Evolutionary conservation across 2,888 invertebrate species (phyloP).

Genomic region (Pyrocoelia pectoralis): DNA sequence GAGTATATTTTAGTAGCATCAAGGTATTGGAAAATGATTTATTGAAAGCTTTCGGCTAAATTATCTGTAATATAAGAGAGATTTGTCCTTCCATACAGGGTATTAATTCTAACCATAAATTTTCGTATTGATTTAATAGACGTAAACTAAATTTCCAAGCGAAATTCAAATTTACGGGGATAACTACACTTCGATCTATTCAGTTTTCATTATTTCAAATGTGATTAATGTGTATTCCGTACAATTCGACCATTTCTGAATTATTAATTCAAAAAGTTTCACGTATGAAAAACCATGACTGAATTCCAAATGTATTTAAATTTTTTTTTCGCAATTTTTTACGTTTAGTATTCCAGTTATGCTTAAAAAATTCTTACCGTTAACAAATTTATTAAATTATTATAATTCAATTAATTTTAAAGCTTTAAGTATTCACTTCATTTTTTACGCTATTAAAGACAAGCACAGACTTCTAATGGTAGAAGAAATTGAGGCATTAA

Average conservation of each 20-base stretch:
- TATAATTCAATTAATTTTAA: too few relatives aligned
- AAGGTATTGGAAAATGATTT: constrained; percentile 12
- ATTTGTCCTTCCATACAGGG: neutral
- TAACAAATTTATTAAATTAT: too few relatives aligned
- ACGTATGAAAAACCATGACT: constrained; percentile 17
- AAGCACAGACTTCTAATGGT: too few relatives aligned
- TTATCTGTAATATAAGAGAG: neutral
- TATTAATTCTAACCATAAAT: neutral
- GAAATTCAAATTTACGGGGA: neutral
- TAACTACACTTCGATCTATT: neutral
- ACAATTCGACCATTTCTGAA: constrained; percentile 4
- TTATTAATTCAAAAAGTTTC: constrained; percentile 19
- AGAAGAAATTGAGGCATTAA: too few relatives aligned
- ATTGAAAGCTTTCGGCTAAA: neutral
- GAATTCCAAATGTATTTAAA: constrained; percentile 22
- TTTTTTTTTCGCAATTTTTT: too few relatives aligned
- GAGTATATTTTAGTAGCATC: neutral
- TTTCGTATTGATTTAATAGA: neutral
- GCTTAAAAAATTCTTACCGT: too few relatives aligned
- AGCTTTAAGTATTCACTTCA: too few relatives aligned
- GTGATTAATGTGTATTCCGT: constrained; percentile 17
- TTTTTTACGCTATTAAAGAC: too few relatives aligned
- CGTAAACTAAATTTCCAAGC: neutral
- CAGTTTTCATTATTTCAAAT: neutral
- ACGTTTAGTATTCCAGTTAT: too few relatives aligned